phyloP scores from a whole-genome alignment of 2,113 vertebrate species.

The Thryonomys swinderianus region DNA sequence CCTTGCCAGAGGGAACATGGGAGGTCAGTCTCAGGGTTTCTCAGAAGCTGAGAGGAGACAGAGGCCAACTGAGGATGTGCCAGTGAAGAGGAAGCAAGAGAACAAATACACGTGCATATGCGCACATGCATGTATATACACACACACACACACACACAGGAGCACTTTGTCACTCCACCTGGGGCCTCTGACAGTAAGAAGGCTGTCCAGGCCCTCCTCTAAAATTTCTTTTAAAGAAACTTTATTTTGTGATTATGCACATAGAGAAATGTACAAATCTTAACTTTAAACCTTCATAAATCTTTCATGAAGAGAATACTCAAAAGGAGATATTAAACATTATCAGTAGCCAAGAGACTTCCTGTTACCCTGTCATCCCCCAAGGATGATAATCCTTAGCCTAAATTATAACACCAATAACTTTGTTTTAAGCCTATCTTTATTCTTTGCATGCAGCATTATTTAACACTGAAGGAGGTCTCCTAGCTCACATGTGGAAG shows the following conservation, averaged over 20 bases:
- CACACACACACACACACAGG: neutral
- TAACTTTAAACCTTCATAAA: neutral
- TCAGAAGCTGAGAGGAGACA: neutral
- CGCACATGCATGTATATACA: neutral
- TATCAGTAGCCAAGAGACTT: neutral
- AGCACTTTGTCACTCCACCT: no score
- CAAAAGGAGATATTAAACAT: neutral
- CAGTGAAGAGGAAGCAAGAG: neutral
- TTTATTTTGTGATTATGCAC: constrained; percentile 11
- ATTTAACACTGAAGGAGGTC: neutral
- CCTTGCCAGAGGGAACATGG: fast-evolving
- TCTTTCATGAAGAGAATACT: neutral
- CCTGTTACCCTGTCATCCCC: neutral
- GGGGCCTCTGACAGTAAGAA: neutral
- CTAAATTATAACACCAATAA: neutral
- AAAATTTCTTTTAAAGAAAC: neutral
- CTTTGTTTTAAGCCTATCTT: neutral
- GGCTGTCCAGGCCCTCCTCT: neutral
- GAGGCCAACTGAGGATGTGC: neutral
- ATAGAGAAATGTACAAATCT: neutral
- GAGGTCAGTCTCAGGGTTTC: neutral
- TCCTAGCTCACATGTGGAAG: neutral
- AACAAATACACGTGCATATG: neutral
- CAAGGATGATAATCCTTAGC: neutral
- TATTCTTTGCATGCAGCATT: neutral